A percentile compares a stretch with the other conserved stretches of the same genome.
Conservation (phyloP, 1,140 invertebrate genomes). For the Heliconius hermathena region DNA sequence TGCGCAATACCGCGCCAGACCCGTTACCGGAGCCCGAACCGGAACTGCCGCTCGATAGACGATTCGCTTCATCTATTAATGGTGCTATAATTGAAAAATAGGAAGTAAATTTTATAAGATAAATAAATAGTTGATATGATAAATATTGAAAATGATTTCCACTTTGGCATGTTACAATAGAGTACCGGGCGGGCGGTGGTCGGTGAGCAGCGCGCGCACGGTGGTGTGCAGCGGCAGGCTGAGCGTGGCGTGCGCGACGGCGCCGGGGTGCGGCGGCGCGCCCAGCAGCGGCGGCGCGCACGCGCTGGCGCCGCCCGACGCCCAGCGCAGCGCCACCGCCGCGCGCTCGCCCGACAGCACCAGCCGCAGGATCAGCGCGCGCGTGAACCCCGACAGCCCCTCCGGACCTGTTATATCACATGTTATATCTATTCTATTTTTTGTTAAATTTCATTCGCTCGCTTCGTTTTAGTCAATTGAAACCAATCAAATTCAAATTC, state of each 20-base stretch:
- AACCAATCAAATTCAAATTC: too few relatives aligned
- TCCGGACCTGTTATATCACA: conserved; percentile 58
- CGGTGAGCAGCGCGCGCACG: conserved; percentile 77
- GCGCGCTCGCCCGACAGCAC: conserved; percentile 93
- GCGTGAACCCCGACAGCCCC: conserved; percentile 91
- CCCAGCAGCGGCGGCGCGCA: conserved; percentile 45
- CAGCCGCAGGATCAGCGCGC: conserved; percentile 91
- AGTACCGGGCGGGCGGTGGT: conserved; percentile 76
- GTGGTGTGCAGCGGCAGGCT: conserved; percentile 89
- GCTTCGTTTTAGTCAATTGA: too few relatives aligned
- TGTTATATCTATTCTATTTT: too few relatives aligned
- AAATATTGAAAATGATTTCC: too few relatives aligned
- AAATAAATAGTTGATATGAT: too few relatives aligned
- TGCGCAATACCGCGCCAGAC: conserved; percentile 51
- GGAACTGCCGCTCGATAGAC: conserved; percentile 41
- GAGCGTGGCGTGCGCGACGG: conserved; percentile 84
- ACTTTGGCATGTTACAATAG: too few relatives aligned
- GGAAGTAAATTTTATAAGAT: too few relatives aligned
- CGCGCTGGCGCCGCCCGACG: conserved; percentile 50
- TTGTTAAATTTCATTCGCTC: too few relatives aligned
- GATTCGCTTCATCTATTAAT: conserved; percentile 54
- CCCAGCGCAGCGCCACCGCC: conserved; percentile 86
- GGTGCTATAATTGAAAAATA: conserved; percentile 42
- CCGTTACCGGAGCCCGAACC: conserved; percentile 32
- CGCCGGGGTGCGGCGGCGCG: conserved; percentile 45